Conservation (phyloP, 1,140 invertebrate species). For the Thereuonema tuberculata region DNA sequence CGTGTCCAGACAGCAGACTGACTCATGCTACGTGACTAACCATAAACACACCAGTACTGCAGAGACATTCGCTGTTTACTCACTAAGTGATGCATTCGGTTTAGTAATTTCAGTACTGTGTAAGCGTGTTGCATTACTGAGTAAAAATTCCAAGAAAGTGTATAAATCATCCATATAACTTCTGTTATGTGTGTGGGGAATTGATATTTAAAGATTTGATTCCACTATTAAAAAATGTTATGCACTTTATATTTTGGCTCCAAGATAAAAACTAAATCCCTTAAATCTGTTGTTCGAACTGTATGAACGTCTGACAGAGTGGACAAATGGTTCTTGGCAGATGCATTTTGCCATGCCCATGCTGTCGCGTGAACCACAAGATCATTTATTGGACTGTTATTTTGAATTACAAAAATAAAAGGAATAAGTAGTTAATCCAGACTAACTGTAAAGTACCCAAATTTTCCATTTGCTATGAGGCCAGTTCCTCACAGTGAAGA, state of each 20-base stretch:
- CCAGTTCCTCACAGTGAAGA: not conserved
- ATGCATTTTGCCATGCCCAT: not conserved
- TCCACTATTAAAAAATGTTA: not conserved
- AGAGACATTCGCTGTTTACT: not conserved
- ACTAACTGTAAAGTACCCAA: not conserved
- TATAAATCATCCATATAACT: not conserved
- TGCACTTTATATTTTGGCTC: not conserved
- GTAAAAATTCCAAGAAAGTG: not conserved
- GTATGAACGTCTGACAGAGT: not conserved
- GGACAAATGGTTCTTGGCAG: not conserved
- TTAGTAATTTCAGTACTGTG: not conserved
- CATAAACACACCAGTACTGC: not conserved
- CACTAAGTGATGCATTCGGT: not conserved
- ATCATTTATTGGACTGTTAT: not conserved
- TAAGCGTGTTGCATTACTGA: not conserved
- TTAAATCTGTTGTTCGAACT: not conserved
- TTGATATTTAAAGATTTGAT: not conserved
- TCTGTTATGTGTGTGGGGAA: not conserved
- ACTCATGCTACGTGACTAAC: no score
- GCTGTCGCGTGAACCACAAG: not conserved
- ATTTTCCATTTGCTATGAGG: not conserved
- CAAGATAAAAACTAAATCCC: not conserved
- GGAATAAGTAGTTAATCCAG: not conserved
- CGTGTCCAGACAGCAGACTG: no score
- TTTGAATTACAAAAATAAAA: not conserved